Conservation (phyloP, 1,140 invertebrate species). For the Patella vulgata region DNA sequence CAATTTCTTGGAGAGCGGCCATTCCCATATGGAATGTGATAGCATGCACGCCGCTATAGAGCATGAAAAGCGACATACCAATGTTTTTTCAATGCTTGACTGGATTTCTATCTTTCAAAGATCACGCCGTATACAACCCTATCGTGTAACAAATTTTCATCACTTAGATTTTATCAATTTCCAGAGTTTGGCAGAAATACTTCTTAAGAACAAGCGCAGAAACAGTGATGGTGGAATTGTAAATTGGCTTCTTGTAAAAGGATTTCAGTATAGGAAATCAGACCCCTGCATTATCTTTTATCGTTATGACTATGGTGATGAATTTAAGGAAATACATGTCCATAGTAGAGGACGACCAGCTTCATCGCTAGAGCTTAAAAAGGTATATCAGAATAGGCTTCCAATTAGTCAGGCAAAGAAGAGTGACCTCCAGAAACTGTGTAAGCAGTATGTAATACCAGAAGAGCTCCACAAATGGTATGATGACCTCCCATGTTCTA, state of each 20-base stretch:
- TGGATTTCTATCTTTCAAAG: constrained; percentile 10
- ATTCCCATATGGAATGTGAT: constrained; percentile 34
- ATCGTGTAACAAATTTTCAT: constrained; percentile 1
- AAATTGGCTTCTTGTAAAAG: constrained; percentile 9
- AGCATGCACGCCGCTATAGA: constrained; percentile 27
- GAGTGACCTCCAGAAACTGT: constrained; percentile 7
- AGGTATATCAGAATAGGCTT: not conserved
- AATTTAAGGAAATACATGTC: constrained; percentile 5
- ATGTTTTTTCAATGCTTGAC: constrained; percentile 19
- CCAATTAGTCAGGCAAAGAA: constrained; percentile 9
- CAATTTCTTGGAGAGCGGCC: constrained; percentile 32
- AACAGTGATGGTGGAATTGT: constrained; percentile 7
- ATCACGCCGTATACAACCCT: not conserved
- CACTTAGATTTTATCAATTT: constrained; percentile 8
- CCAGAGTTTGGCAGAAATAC: not conserved
- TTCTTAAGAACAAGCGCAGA: constrained; percentile 5
- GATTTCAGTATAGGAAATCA: constrained; percentile 10
- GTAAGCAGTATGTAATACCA: constrained; percentile 1
- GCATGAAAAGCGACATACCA: constrained; percentile 17
- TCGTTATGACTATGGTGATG: not conserved
- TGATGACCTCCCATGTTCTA: not conserved
- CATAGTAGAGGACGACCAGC: constrained; percentile 7
- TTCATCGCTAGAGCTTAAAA: not conserved
- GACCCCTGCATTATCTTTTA: constrained; percentile 10
- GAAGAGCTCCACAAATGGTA: constrained; percentile 6